Conservation (phyloP, 1,140 invertebrate genomes). For the Drosophila pruinosa region DNA sequence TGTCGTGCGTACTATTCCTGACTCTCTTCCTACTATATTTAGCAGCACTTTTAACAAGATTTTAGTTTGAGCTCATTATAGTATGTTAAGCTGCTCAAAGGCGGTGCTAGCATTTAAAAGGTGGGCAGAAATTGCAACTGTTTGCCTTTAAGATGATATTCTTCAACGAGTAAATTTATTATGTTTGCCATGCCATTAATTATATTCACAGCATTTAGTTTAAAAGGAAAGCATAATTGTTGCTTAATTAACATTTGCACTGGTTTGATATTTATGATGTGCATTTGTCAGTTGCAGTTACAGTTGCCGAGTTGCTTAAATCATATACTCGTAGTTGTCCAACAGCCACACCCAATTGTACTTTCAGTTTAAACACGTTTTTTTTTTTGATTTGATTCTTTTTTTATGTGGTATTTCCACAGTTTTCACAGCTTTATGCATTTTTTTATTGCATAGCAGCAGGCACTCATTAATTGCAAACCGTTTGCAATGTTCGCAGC, state of each 20-base stretch:
- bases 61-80: conserved; percentile 73
- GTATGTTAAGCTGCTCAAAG: conserved; percentile 62
- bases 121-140: not conserved
- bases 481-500: conserved; percentile 76
- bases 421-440: conserved; percentile 55
- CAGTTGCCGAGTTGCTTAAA: conserved; percentile 14
- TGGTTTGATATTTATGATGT: conserved; percentile 12
- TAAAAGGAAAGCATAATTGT: too few species aligned
- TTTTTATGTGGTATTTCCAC: conserved; percentile 7
- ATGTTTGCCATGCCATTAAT: not conserved
- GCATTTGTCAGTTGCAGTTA: conserved; percentile 1
- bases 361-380: conserved; percentile 17
- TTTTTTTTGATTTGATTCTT: not conserved
- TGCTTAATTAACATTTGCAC: not conserved
- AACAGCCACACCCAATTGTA: conserved; percentile 22
- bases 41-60: conserved; percentile 69
- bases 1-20: conserved; percentile 13
- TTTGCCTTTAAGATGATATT: not conserved
- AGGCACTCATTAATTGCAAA: conserved; percentile 74
- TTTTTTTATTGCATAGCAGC: conserved; percentile 38
- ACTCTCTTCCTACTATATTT: conserved; percentile 33
- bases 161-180: too few species aligned
- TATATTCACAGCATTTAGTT: not conserved
- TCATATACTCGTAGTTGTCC: conserved; percentile 7
- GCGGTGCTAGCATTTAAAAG: conserved; percentile 27